Base-by-base conservation (phyloP, 2,888 invertebrate species). In the Trichopoda pennipes region DNA sequence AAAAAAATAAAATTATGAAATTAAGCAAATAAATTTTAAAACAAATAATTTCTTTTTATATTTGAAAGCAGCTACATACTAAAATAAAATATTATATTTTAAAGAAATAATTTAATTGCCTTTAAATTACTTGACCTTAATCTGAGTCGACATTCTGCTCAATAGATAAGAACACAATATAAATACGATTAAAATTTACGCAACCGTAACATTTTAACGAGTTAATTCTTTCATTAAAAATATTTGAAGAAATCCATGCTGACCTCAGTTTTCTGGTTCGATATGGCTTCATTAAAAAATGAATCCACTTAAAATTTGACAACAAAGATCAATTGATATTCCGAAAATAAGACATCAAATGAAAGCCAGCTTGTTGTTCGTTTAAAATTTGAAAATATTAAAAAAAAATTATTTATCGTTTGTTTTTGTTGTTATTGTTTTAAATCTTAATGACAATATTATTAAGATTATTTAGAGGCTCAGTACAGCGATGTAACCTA, bases 201-300 rank as follows among this genome's bases (percentile, higher is more conserved):
- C 82, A 79, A 76, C 79, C 75, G 82, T 68, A 82, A 76, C 82
- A 75, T 72, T 82, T 82, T 79, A 82, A 82, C 66, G 70, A 82
- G 44, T 74, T 68, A 80, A 58, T 75, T 51, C 63, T 53, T 70
- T 69, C 76, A 38, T 56, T 23, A 76, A 32, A 35, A 58, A 1
- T 58, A 44, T 38, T 66, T 17, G 55, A 63, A 2, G 17, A 23
- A 60, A 75, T 32, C 70, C 75, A 60, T 28, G 23, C 53, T 64
- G 63, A 81, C 53, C 80, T 66, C 63, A 51, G 38, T 12, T 28
- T 32, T 21, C 21, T 80, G 49, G 64, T 51, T 58, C 23, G 53
- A 44, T 44, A n/a, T 42, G 44, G 32, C 14, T 38, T 38, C 21
- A 56, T 76, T 58, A 42, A n/a, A 69, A 21, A 35, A 49, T 58